Conservation (phyloP, 1,140 invertebrate genomes). For the Bombus huntii region DNA sequence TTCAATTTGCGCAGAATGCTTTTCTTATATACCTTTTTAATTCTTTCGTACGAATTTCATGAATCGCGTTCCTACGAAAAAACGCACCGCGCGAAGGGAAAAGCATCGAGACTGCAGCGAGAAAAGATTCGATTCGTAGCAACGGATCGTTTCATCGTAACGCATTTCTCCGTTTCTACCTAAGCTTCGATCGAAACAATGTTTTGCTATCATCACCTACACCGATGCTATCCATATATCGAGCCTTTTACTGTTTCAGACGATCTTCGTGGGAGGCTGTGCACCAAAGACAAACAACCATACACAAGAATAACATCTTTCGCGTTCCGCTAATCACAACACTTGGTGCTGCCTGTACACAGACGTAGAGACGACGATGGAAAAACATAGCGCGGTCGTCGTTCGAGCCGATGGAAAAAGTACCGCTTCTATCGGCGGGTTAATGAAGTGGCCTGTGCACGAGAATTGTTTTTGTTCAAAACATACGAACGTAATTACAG, state of each 20-base stretch:
- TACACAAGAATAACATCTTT: constrained; percentile 79
- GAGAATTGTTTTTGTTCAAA: neutral
- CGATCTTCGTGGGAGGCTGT: constrained; percentile 70
- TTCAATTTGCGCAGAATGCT: too few relatives aligned
- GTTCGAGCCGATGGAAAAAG: constrained; percentile 47
- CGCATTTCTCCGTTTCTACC: constrained; percentile 1
- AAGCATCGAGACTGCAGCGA: neutral
- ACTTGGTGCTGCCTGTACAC: constrained; percentile 56
- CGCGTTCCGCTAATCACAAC: constrained; percentile 73
- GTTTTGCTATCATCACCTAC: constrained; percentile 43
- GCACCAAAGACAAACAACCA: constrained; percentile 77
- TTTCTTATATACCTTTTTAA: neutral
- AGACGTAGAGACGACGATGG: constrained; percentile 63
- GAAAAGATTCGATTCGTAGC: neutral
- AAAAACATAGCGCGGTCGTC: constrained; percentile 67
- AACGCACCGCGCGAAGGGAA: too few relatives aligned
- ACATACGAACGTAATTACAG: neutral
- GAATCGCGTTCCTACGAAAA: neutral
- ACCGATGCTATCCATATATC: constrained; percentile 52
- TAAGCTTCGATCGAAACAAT: neutral
- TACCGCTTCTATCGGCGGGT: neutral
- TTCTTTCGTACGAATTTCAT: neutral
- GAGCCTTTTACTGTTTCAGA: constrained; percentile 71
- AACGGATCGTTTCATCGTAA: too few relatives aligned
- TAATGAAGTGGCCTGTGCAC: constrained; percentile 15